A percentile compares a stretch with the other conserved stretches of the same genome.
phyloP scores from a whole-genome alignment of 2,113 vertebrate genomes.

The Hemicordylus capensis region DNA sequence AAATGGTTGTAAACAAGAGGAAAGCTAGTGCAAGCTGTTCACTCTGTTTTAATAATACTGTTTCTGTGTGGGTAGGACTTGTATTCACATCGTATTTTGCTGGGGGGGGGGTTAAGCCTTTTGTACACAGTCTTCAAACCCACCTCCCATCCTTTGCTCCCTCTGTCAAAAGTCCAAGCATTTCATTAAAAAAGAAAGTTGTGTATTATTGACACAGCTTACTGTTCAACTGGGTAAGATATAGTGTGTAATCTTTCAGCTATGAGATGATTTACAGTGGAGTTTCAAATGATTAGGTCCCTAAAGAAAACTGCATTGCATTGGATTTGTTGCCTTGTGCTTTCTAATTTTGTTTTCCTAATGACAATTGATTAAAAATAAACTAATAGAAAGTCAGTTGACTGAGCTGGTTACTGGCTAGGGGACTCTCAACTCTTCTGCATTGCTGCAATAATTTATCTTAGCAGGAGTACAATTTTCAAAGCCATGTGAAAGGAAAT shows the following conservation, averaged over 20 bases:
- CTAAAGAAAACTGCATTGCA: constrained; percentile 22
- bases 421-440: constrained; percentile 6
- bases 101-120: neutral
- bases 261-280: constrained; percentile 20
- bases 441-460: constrained; percentile 19
- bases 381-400: constrained; percentile 22
- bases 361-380: constrained; percentile 26
- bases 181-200: neutral
- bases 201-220: constrained; percentile 16
- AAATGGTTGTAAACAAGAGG: neutral
- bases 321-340: constrained; percentile 21
- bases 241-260: neutral
- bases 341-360: constrained; percentile 39
- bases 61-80: neutral
- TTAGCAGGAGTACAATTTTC: constrained; percentile 28
- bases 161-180: neutral
- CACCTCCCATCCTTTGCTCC: neutral
- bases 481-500: constrained; percentile 16
- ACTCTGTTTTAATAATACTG: neutral
- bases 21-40: neutral
- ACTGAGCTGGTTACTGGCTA: constrained; percentile 12
- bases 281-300: constrained; percentile 20
- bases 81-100: neutral
- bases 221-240: constrained; percentile 13
- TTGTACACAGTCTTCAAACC: neutral